Base-by-base conservation (phyloP, 2,113 vertebrate species). In the Tichodroma muraria region DNA sequence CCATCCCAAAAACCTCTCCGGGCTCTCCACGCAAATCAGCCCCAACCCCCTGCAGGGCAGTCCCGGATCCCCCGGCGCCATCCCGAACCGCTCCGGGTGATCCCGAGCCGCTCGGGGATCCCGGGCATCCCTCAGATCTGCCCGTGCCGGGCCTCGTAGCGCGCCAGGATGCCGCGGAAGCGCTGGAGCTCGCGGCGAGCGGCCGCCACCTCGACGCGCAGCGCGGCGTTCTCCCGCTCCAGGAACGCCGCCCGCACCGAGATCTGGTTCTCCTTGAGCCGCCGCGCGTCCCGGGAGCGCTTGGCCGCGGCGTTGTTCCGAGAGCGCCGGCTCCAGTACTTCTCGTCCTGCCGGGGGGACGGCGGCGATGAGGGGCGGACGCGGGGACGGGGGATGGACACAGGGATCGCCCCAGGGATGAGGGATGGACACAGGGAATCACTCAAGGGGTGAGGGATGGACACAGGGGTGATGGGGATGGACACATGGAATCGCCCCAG, bases 241-340 rank as follows among this genome's bases (percentile, higher is more conserved):
- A 99, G 98, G 97, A 98, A 99, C 84, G 99, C 98, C 0, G 99
- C 99, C 6, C 99, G 98, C 78, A 99, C 99, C 0, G 99, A 98
- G 83, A 99, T 99, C 97, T 99, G 99, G 96, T 99, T 99, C 97
- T 99, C 99, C 97, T 99, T 99, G 25, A 99, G 97, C 25, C 99
- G 98, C 54, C 99, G 98, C 10, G 99, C 99, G 1, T 99, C 99
- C 15, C 99, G 98, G 2, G 99, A 99, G 19, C 99, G 98, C 96
- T 99, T 99, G 6, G 99, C 99, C 1, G 99, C 99, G 65, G 99
- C 99, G 8, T 99, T 99, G 97, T 99, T 99, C 97, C 99, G 99
- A 82, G 98, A 98, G 50, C 99, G 96, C 49, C 99, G 97, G 96
- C 97, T 98, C 99, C 99, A 99, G 85, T 99, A 99, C 87, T 98